phyloP scores from a whole-genome alignment of 2,113 vertebrate genomes.

The Aegithalos caudatus region DNA sequence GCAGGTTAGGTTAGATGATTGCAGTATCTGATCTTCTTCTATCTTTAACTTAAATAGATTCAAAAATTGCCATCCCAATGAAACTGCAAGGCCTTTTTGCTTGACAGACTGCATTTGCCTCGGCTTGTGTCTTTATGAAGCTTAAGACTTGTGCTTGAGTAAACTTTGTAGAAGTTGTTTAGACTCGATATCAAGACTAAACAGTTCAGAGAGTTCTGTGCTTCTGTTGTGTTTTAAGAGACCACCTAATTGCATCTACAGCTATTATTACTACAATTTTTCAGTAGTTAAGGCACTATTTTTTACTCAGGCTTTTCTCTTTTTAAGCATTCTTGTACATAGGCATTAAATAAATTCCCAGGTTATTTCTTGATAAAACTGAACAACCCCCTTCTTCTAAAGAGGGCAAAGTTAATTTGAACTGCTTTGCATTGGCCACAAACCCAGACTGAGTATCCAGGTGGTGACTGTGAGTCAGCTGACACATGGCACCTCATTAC shows the following conservation, averaged over 20 bases:
- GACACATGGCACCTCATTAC: neutral
- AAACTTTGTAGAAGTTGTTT: neutral
- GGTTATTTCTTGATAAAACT: neutral
- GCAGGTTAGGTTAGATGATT: neutral
- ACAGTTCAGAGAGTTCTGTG: neutral
- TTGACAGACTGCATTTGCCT: neutral
- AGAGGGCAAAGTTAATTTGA: neutral
- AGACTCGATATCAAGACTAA: neutral
- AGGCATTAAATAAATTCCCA: neutral
- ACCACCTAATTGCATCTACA: neutral
- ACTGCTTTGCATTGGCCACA: neutral
- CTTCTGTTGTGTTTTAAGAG: neutral
- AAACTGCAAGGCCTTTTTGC: neutral
- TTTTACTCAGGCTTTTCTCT: neutral
- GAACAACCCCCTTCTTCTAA: neutral
- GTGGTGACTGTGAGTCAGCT: constrained; percentile 8
- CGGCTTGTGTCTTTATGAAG: neutral
- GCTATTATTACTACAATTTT: neutral
- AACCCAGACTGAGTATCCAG: neutral
- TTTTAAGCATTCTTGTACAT: neutral
- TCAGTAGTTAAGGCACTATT: neutral
- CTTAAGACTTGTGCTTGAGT: neutral
- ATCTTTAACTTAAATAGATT: neutral
- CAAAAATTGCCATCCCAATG: neutral
- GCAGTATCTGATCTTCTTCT: neutral